Evolutionary conservation across 1,140 invertebrate genomes (phyloP).

Genomic region (Trissolcus basalis): DNA sequence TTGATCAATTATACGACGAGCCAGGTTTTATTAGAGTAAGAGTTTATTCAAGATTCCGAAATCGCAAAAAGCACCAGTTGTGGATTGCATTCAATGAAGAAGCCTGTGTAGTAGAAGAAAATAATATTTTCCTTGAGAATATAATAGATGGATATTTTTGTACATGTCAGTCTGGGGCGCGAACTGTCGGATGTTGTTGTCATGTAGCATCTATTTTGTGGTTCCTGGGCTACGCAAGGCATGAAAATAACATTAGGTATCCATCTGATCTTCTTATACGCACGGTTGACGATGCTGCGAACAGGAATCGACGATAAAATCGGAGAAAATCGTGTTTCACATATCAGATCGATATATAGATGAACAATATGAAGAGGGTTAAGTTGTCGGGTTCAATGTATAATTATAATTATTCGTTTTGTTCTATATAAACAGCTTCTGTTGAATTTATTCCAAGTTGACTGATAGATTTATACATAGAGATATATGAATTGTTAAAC

Average conservation of each 20-base stretch:
- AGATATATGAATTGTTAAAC: too few relatives aligned
- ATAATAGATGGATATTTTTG: constrained; percentile 28
- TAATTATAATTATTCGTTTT: too few relatives aligned
- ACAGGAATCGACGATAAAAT: too few relatives aligned
- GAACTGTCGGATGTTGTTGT: constrained; percentile 14
- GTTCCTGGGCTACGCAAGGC: constrained; percentile 15
- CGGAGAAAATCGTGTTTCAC: too few relatives aligned
- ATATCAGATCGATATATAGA: too few relatives aligned
- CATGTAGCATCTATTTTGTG: constrained; percentile 24
- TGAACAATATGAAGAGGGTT: too few relatives aligned
- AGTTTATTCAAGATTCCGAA: constrained; percentile 17
- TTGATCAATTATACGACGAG: background rate
- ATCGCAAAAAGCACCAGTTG: constrained; percentile 5
- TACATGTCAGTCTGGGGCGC: constrained; percentile 24
- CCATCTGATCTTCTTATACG: too few relatives aligned
- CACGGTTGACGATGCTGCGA: too few relatives aligned
- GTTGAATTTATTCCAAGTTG: too few relatives aligned
- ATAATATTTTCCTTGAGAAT: constrained; percentile 1
- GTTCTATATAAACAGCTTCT: too few relatives aligned
- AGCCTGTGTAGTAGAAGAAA: background rate
- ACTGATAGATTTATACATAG: too few relatives aligned
- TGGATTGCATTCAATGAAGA: constrained; percentile 25
- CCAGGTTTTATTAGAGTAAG: constrained; percentile 9
- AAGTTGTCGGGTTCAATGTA: too few relatives aligned
- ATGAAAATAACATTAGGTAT: constrained; percentile 5